Base-by-base conservation (phyloP, 1,140 invertebrate species). In the Hydropsyche tenuis region DNA sequence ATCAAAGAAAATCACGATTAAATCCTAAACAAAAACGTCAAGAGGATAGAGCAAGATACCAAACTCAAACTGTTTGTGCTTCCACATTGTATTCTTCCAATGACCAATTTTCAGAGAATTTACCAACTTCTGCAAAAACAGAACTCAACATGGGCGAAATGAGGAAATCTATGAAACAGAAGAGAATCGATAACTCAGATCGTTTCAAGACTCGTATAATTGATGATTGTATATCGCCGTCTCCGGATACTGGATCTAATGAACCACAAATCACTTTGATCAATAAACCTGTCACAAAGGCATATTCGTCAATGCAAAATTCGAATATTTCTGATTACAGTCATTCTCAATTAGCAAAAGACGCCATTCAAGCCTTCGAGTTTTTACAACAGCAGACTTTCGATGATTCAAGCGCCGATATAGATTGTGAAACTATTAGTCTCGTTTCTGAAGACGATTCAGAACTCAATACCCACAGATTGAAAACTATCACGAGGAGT, bases 21-120 rank as follows among this genome's bases (percentile, higher is more conserved):
- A 90, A 88, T 1, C 90, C 91, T 0, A 92, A 90, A 79, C 90
- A 93, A 79, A 84, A 89, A 48, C 82, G 91, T 23, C 86, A 89
- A 78, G 88, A 90, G 76, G 88, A 92, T 79, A 83, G 88, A 77
- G 86, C 89, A 12, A 85, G 91, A 74, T 93, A 90, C 79, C 89
- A 91, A 81, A 92, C 91, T 0, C 89, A 90, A 79, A 89, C 91
- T 16, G 81, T 85, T 22, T 83, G 81, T 18, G 81, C 82, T 4
- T 64, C 64, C 22, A 69, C 82, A 2, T 74, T 80, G 3, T 68
- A 66, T 22, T 65, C 48, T 25, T 20, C 12, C 16, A 46, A 12
- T 53, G 48, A 53, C 2, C n/a, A 53, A 53, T 18, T 7, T 2
- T 18, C 16, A 7, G 11, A 18, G 4, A 60, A 25, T 60, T 3